These are phyloP conservation scores for Argyrosomus japonicus DNA, from an alignment of 2,113 vertebrate species.

Conservation along the genomic window DNA sequence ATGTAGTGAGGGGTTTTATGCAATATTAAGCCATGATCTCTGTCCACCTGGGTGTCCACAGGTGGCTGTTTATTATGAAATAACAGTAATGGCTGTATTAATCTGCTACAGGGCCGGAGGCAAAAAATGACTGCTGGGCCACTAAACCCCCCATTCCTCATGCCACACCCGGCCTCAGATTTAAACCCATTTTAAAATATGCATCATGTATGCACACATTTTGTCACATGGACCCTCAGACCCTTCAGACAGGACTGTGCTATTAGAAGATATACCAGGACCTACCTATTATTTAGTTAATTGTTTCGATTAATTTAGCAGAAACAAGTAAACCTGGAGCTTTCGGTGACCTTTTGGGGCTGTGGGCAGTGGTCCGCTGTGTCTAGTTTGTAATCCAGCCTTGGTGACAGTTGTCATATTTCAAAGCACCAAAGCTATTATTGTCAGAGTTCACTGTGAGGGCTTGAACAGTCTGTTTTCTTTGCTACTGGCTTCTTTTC, in stretches of 20 bases:
- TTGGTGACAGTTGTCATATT: conserved; percentile 11
- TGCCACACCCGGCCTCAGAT: not conserved
- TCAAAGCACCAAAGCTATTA: not conserved
- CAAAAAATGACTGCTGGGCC: not conserved
- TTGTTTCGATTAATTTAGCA: not conserved
- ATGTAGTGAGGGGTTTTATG: not conserved
- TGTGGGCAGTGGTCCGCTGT: not conserved
- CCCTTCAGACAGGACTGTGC: not conserved
- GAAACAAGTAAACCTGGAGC: not conserved
- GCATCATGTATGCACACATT: not conserved
- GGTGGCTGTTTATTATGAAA: not conserved
- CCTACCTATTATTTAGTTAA: not conserved
- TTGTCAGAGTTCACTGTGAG: not conserved
- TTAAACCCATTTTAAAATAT: not conserved
- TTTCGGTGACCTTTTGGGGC: not conserved
- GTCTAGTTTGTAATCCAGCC: not conserved
- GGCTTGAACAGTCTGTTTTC: not conserved
- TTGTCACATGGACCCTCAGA: not conserved
- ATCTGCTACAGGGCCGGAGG: not conserved
- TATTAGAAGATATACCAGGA: not conserved
- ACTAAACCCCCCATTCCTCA: not conserved
- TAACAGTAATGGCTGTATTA: not conserved
- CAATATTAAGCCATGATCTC: not conserved
- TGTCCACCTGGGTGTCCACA: conserved; percentile 6
- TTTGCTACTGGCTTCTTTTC: not conserved